Base-by-base conservation (phyloP, 2,797 vertebrate genomes). In the Enteromius afrohamiltoni region DNA sequence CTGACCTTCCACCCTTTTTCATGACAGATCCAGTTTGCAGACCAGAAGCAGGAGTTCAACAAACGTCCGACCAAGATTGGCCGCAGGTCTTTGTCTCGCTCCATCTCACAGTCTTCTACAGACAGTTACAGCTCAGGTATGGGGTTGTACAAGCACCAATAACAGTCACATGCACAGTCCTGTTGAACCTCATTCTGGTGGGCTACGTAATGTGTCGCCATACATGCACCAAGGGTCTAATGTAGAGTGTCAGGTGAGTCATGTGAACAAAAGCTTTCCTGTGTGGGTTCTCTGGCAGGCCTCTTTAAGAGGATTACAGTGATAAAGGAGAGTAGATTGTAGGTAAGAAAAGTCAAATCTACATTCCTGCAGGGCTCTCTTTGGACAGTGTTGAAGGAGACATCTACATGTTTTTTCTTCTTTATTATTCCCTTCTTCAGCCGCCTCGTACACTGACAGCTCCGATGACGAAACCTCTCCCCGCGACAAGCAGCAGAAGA, bases 121-220 rank as follows among this genome's bases (percentile, higher is more conserved):
- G 98, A 99, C 91, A 99, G 98, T 92, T 99, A 99, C 93, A 99
- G 98, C 93, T 99, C 98, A 90, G 98, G 98, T 99, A 92, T 6
- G 9, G 21, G 83, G 34, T 45, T 1, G 2, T 62, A 26, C 76
- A 14, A 55, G 40, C 79, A 29, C 53, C 19, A 58, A 31, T 37
- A 42, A 74, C 75, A 84, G 17, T 29, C 45, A n/a, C 47, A 74
- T 73, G 69, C 16, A 2, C 23, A 51, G 4, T 47, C 16, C 69
- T 31, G 29, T 53, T 74, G 53, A 74, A 31, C 60, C 81, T 53
- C 77, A 69, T 34, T 71, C 23, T 17, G 34, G 67, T 71, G 51
- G 17, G 65, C 67, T 67, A 19, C 9, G n/a, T 53, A 34, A n/a
- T 19, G 1, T 34, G 16, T 34, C 23, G 31, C 49, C 29, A 3